A percentile compares a stretch with the other conserved stretches of the same genome.
phyloP scores from a whole-genome alignment of 2,797 vertebrate genomes.

The Molossus molossus region DNA sequence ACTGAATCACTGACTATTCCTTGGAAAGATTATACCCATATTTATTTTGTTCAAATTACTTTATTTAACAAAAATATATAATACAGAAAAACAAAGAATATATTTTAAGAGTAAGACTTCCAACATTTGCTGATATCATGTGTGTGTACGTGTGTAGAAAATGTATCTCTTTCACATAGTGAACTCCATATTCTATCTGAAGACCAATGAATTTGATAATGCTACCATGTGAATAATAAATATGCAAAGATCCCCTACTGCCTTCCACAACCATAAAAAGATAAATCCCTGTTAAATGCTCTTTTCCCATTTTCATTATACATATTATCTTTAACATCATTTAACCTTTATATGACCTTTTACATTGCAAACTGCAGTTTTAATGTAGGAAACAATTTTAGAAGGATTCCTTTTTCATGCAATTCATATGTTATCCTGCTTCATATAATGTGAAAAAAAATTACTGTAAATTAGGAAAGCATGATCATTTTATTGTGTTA shows the following conservation, averaged over 20 bases:
- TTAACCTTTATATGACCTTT: slow-evolving; percentile 76
- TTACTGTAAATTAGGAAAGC: slow-evolving; percentile 66
- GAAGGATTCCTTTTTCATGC: slow-evolving; percentile 32
- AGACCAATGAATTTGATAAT: slow-evolving; percentile 55
- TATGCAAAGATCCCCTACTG: slow-evolving; percentile 1
- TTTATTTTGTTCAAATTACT: slow-evolving; percentile 16
- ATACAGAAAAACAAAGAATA: slow-evolving; percentile 8
- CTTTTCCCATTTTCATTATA: slow-evolving; percentile 71
- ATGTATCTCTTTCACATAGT: not conserved
- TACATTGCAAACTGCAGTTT: slow-evolving; percentile 67
- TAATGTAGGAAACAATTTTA: slow-evolving; percentile 69
- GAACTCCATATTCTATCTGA: not conserved
- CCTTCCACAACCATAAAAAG: slow-evolving; percentile 34
- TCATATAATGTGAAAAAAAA: slow-evolving; percentile 74
- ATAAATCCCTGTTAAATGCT: slow-evolving; percentile 56
- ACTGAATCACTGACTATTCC: not conserved
- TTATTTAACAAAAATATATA: slow-evolving; percentile 41
- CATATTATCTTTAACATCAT: slow-evolving; percentile 72
- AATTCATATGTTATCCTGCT: slow-evolving; percentile 47
- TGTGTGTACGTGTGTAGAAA: not conserved
- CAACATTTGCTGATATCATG: accelerated
- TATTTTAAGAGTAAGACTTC: slow-evolving; percentile 30
- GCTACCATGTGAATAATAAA: not conserved
- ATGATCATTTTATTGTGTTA: slow-evolving; percentile 55
- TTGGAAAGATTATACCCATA: not conserved